Percentiles rank a stretch among this genome's conserved stretches.
Conservation (phyloP, 2,888 invertebrate genomes). For the Dryobotodes eremita region DNA sequence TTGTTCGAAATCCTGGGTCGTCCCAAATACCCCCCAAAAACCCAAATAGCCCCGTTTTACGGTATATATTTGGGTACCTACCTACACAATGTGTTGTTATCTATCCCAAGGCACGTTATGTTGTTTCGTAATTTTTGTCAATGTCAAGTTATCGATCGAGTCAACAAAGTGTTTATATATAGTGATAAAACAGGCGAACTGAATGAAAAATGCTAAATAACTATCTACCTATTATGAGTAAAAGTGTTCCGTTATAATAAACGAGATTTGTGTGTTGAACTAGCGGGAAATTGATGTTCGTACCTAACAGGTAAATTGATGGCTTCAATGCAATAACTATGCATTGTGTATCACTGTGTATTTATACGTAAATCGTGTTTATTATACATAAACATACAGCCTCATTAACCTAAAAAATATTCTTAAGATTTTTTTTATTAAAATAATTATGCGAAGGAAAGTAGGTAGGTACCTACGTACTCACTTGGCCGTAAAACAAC, state of each 20-base stretch:
- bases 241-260: constrained; percentile 27
- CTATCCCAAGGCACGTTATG: constrained; percentile 8
- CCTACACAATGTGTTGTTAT: constrained; percentile 11
- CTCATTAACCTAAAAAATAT: background rate
- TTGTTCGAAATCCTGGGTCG: too few species aligned
- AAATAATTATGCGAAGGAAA: background rate
- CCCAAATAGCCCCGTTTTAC: too few species aligned
- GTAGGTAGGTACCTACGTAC: constrained; percentile 7
- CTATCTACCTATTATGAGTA: constrained; percentile 3
- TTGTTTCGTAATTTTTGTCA: constrained; percentile 21
- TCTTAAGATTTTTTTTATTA: background rate
- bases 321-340: constrained; percentile 12
- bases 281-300: constrained; percentile 30
- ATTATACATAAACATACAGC: background rate
- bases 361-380: background rate
- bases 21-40: too few species aligned
- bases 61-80: background rate
- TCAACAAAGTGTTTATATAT: background rate
- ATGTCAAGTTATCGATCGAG: constrained; percentile 40
- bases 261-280: constrained; percentile 21
- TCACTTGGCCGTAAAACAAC: constrained; percentile 26
- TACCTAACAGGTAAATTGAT: constrained; percentile 3
- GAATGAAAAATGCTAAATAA: constrained; percentile 3
- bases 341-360: constrained; percentile 12
- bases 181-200: constrained; percentile 10